Conservation (phyloP, 1,140 invertebrate genomes). For the Drosophila persimilis region DNA sequence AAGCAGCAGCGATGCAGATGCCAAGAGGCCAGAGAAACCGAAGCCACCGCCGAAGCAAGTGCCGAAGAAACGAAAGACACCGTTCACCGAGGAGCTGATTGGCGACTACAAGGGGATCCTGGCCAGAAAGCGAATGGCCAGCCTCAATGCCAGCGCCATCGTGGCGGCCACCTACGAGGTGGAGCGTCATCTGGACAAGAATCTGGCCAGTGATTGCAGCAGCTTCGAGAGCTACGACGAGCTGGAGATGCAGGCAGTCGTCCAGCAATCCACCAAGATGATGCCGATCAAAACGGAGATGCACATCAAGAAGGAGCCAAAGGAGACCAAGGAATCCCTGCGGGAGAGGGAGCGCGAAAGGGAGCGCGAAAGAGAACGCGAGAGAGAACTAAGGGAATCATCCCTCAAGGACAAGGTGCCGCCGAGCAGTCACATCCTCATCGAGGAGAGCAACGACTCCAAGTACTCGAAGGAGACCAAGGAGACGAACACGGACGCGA, state of each 20-base stretch:
- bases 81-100: conserved; percentile 88
- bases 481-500: conserved; percentile 84
- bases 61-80: conserved; percentile 83
- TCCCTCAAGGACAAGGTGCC: conserved; percentile 21
- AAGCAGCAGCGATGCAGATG: conserved; percentile 39
- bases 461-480: conserved; percentile 85
- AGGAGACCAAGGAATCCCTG: conserved; percentile 41
- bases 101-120: conserved; percentile 93
- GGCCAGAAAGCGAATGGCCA: conserved; percentile 95
- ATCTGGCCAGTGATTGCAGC: conserved; percentile 81
- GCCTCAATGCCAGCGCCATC: conserved; percentile 95
- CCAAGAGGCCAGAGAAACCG: conserved; percentile 35
- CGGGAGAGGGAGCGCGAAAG: conserved; percentile 26
- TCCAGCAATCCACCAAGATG: conserved; percentile 8
- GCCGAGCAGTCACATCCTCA: conserved; percentile 76
- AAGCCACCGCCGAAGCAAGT: conserved; percentile 64
- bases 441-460: conserved; percentile 80
- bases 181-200: conserved; percentile 83
- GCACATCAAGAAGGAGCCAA: conserved; percentile 66
- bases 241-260: conserved; percentile 34
- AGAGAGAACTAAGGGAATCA: conserved; percentile 42
- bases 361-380: conserved; percentile 8
- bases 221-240: conserved; percentile 84
- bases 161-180: conserved; percentile 95
- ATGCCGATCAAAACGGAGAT: conserved; percentile 10